phyloP scores from a whole-genome alignment of 2,888 invertebrate species.

The Synergus itoensis region DNA sequence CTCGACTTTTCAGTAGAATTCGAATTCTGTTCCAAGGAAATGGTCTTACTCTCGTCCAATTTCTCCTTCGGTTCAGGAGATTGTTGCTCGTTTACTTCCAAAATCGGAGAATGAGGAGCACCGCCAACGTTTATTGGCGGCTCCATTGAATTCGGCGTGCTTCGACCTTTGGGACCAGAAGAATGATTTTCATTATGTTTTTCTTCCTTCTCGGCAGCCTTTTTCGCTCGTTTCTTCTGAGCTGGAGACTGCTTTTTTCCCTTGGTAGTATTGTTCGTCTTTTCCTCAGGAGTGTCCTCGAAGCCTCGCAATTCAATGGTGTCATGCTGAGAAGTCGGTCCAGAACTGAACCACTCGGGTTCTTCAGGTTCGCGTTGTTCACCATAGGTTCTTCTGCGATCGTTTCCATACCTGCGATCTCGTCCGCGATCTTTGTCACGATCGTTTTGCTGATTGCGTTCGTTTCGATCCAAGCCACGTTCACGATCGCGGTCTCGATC shows the following conservation, averaged over 20 bases:
- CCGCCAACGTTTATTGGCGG: constrained; percentile 66
- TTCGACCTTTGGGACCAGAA: constrained; percentile 71
- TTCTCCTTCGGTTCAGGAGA: constrained; percentile 60
- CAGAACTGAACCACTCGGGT: constrained; percentile 94
- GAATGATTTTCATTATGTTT: constrained; percentile 60
- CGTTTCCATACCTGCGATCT: constrained; percentile 78
- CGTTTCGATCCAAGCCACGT: constrained; percentile 66
- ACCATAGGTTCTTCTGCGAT: constrained; percentile 79
- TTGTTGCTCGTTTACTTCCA: constrained; percentile 68
- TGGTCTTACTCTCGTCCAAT: constrained; percentile 57
- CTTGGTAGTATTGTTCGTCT: constrained; percentile 56
- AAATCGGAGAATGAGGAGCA: constrained; percentile 74
- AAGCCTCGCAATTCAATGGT: constrained; percentile 96
- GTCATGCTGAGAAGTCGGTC: constrained; percentile 94
- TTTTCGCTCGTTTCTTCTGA: constrained; percentile 78
- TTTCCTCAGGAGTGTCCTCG: constrained; percentile 84
- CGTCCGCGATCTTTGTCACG: constrained; percentile 71
- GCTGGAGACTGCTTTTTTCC: constrained; percentile 73
- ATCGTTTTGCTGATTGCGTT: constrained; percentile 50
- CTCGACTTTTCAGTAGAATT: constrained; percentile 61
- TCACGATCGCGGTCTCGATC: constrained; percentile 65
- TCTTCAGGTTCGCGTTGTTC: constrained; percentile 85
- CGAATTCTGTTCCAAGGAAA: constrained; percentile 60
- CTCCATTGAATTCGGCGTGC: constrained; percentile 76
- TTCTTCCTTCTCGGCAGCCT: constrained; percentile 75